Conservation (phyloP, 2,797 vertebrate genomes). For the Tragopan temminckii region DNA sequence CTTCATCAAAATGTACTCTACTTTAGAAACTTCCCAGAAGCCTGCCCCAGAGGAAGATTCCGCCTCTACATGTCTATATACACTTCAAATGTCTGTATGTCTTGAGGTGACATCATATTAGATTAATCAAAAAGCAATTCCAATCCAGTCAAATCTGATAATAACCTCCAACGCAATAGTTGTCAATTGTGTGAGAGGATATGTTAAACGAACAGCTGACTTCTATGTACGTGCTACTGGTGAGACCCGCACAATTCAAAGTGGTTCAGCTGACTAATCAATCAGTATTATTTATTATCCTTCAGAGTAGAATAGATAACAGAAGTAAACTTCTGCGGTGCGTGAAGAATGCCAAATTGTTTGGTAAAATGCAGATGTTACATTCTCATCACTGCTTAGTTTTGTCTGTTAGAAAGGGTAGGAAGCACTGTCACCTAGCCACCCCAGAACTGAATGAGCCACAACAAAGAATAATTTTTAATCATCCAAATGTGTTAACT, state of each 20-base stretch:
- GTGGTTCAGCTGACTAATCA: background rate
- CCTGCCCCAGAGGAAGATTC: background rate
- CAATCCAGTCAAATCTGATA: background rate
- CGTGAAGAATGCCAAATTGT: background rate
- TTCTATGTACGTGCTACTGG: background rate
- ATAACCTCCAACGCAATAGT: background rate
- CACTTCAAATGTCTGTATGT: rapidly evolving
- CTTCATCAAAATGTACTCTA: background rate
- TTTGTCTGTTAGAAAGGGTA: background rate
- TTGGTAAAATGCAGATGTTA: background rate
- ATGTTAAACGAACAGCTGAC: background rate
- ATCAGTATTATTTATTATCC: background rate
- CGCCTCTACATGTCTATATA: background rate
- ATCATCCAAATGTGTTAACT: background rate
- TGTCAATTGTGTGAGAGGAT: background rate
- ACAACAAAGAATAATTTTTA: background rate
- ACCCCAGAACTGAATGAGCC: background rate
- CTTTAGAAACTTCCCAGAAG: background rate
- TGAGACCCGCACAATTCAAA: background rate
- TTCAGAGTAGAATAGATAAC: background rate
- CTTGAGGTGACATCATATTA: background rate
- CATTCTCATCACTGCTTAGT: background rate
- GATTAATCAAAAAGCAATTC: background rate
- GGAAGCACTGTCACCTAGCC: background rate
- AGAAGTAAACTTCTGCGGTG: background rate